phyloP scores from a whole-genome alignment of 2,888 invertebrate genomes.

The Clunio marinus region DNA sequence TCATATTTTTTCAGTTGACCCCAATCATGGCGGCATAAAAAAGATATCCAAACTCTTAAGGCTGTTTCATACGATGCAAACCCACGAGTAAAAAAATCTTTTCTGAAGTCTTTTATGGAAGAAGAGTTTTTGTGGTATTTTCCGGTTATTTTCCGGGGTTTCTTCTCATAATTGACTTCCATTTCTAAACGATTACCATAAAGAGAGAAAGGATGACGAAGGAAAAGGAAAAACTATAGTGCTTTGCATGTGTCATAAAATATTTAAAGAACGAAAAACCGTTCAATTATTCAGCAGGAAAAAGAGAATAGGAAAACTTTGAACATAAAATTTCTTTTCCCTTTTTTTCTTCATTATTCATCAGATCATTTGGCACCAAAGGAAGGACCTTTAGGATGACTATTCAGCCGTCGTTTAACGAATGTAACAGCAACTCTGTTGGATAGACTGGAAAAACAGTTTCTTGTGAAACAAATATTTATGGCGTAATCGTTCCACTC shows the following conservation, averaged over 20 bases:
- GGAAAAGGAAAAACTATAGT: background rate
- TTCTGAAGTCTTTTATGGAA: background rate
- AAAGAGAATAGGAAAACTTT: background rate
- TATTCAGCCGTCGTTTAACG: too few species aligned
- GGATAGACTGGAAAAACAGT: too few species aligned
- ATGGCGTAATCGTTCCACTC: too few species aligned
- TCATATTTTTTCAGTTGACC: constrained; percentile 8
- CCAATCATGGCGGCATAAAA: background rate
- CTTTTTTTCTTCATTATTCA: background rate
- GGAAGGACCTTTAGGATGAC: too few species aligned
- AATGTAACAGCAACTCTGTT: too few species aligned
- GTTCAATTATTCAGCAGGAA: background rate
- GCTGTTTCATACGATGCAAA: background rate
- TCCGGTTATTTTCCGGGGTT: background rate
- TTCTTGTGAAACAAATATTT: too few species aligned
- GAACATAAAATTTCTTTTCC: background rate
- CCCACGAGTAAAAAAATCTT: background rate
- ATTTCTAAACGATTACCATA: constrained; percentile 1
- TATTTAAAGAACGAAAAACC: background rate
- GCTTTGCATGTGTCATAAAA: background rate
- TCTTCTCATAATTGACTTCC: background rate
- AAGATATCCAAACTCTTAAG: background rate
- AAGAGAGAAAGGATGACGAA: background rate
- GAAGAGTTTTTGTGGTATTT: background rate
- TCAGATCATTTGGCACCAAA: background rate